A percentile compares a stretch with the other conserved stretches of the same genome.
These are phyloP conservation scores for Cyclina sinensis DNA, from an alignment of 1,140 invertebrate species.

Conservation along the genomic window DNA sequence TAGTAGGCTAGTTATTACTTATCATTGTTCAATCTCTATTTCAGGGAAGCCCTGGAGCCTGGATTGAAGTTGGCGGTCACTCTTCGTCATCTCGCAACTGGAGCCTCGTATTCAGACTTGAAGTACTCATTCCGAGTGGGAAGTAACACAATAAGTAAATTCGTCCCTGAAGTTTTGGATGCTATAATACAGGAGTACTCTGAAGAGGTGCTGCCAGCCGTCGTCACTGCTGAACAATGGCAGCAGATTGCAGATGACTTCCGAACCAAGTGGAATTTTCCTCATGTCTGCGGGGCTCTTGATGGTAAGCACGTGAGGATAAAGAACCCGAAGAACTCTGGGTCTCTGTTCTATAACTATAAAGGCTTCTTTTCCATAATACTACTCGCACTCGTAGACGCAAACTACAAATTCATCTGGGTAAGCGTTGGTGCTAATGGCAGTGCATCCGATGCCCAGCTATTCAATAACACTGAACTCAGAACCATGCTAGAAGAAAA, in stretches of 20 bases:
- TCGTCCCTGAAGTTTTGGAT: conserved; percentile 62
- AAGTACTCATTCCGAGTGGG: conserved; percentile 58
- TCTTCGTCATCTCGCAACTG: conserved; percentile 60
- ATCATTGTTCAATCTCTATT: conserved; percentile 45
- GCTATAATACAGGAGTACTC: conserved; percentile 53
- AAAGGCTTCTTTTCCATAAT: conserved; percentile 61
- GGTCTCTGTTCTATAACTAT: conserved; percentile 66
- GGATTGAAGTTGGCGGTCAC: conserved; percentile 86
- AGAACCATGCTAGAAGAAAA: conserved; percentile 62
- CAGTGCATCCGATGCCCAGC: conserved; percentile 57
- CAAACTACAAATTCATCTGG: conserved; percentile 43
- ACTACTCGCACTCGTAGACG: conserved; percentile 59
- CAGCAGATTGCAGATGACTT: conserved; percentile 33
- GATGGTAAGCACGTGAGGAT: conserved; percentile 44
- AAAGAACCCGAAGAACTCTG: conserved; percentile 30
- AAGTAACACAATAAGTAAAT: conserved; percentile 49
- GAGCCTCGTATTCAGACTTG: conserved; percentile 51
- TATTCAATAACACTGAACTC: conserved; percentile 51
- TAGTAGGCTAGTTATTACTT: conserved; percentile 32
- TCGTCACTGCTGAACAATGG: conserved; percentile 38
- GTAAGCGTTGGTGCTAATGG: conserved; percentile 64
- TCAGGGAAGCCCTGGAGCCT: conserved; percentile 91
- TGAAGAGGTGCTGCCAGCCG: conserved; percentile 25
- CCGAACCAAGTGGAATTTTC: conserved; percentile 47
- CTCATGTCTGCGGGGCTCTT: conserved; percentile 52